A percentile compares a stretch with the other conserved stretches of the same genome.
These are phyloP conservation scores for Bradypodion ventrale DNA, from an alignment of 2,797 vertebrate genomes.

Conservation along the genomic window DNA sequence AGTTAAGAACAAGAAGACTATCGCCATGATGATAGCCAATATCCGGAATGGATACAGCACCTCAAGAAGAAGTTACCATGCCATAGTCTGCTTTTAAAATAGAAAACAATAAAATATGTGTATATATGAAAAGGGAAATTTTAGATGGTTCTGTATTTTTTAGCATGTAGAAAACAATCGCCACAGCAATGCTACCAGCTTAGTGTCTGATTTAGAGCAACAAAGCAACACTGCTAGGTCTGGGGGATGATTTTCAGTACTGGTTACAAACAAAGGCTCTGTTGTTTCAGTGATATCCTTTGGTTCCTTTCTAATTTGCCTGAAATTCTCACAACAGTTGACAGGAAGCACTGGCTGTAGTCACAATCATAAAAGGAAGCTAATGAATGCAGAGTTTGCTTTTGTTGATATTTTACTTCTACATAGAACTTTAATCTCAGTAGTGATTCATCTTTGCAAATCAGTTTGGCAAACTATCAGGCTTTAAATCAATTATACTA, in stretches of 20 bases:
- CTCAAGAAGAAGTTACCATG: too few relatives aligned
- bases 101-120: too few relatives aligned
- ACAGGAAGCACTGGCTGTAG: constrained; percentile 38
- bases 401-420: constrained; percentile 46
- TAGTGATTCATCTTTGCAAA: constrained; percentile 63
- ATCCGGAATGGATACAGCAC: too few relatives aligned
- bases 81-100: neutral
- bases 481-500: constrained; percentile 70
- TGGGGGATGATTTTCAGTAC: neutral
- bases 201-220: neutral
- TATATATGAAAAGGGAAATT: neutral
- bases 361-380: constrained; percentile 18
- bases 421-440: constrained; percentile 56
- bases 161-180: neutral
- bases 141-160: neutral
- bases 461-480: constrained; percentile 64
- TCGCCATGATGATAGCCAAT: too few relatives aligned
- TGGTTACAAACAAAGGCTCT: constrained; percentile 26
- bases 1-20: too few relatives aligned
- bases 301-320: constrained; percentile 28
- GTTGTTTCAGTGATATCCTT: neutral
- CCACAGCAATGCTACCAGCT: neutral
- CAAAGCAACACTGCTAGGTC: neutral
- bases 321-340: constrained; percentile 30
- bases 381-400: constrained; percentile 28